These are phyloP conservation scores for Caracal caracal DNA, from an alignment of 2,113 vertebrate genomes.

Conservation along the genomic window DNA sequence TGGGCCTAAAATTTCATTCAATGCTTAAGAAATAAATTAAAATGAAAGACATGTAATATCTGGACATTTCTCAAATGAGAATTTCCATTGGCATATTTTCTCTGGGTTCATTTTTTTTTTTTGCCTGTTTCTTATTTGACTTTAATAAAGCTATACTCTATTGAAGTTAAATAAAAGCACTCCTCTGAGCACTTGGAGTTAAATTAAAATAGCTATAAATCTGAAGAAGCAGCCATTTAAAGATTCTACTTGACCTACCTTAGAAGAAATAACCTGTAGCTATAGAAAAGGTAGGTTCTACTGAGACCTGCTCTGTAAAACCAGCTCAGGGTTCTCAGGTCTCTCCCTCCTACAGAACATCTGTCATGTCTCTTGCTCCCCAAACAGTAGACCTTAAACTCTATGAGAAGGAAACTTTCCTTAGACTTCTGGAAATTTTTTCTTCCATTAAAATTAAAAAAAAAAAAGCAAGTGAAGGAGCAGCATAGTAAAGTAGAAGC, in stretches of 20 bases:
- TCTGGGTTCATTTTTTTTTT: slow-evolving; percentile 45
- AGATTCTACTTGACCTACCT: slow-evolving; percentile 73
- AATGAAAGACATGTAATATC: slow-evolving; percentile 58
- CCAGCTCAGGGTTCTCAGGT: rapidly evolving
- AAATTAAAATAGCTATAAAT: slow-evolving; percentile 78
- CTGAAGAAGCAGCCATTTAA: slow-evolving; percentile 67
- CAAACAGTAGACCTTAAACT: background rate
- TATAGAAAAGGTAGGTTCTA: background rate
- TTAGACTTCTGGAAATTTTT: background rate
- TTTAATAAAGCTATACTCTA: slow-evolving; percentile 77
- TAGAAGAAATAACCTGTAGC: slow-evolving; percentile 69
- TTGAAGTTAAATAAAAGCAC: slow-evolving; percentile 77
- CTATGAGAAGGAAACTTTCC: slow-evolving; percentile 14
- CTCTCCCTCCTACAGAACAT: too few relatives aligned
- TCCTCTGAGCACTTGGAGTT: slow-evolving; percentile 72
- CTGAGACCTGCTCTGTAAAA: background rate
- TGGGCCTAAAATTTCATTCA: slow-evolving; percentile 71
- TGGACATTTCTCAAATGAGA: slow-evolving; percentile 69
- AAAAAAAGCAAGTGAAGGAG: background rate
- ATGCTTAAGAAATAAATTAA: slow-evolving; percentile 73
- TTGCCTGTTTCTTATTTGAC: slow-evolving; percentile 61
- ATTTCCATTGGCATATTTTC: slow-evolving; percentile 76
- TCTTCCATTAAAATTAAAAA: background rate
- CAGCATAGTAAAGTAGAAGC: background rate
- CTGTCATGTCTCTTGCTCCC: background rate